phyloP scores from a whole-genome alignment of 2,888 invertebrate species.

The Leptopilina drosophilae region DNA sequence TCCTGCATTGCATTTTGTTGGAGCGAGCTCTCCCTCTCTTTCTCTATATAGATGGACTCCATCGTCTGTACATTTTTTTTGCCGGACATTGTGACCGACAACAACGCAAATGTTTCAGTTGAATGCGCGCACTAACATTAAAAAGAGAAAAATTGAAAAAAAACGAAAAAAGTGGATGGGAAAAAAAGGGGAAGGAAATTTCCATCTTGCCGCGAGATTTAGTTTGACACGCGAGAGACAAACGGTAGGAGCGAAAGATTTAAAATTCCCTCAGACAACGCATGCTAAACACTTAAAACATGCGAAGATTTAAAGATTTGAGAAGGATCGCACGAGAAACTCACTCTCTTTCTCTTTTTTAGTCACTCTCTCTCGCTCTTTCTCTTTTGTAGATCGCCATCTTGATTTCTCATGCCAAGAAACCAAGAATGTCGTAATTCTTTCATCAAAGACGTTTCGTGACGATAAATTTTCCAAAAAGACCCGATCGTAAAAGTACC shows the following conservation, averaged over 20 bases:
- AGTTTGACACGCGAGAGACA: conserved; percentile 42
- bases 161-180: too few relatives aligned
- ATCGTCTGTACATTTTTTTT: background rate
- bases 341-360: too few relatives aligned
- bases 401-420: conserved; percentile 34
- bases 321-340: conserved; percentile 16
- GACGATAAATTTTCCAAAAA: conserved; percentile 16
- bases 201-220: conserved; percentile 39
- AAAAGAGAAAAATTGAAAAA: conserved; percentile 3
- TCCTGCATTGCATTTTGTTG: conserved; percentile 21
- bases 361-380: too few relatives aligned
- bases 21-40: background rate
- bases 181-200: conserved; percentile 2
- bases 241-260: conserved; percentile 39
- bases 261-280: conserved; percentile 39
- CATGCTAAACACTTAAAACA: conserved; percentile 32
- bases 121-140: conserved; percentile 1
- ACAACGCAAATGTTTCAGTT: background rate
- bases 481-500: conserved; percentile 1
- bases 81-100: background rate
- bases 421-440: conserved; percentile 26
- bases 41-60: background rate
- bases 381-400: conserved; percentile 24
- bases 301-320: conserved; percentile 38
- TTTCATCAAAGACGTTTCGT: conserved; percentile 34